Percentiles rank a stretch among this genome's conserved stretches.
These are phyloP conservation scores for Gymnodraco acuticeps DNA, from an alignment of 2,797 vertebrate genomes.

Conservation along the genomic window DNA sequence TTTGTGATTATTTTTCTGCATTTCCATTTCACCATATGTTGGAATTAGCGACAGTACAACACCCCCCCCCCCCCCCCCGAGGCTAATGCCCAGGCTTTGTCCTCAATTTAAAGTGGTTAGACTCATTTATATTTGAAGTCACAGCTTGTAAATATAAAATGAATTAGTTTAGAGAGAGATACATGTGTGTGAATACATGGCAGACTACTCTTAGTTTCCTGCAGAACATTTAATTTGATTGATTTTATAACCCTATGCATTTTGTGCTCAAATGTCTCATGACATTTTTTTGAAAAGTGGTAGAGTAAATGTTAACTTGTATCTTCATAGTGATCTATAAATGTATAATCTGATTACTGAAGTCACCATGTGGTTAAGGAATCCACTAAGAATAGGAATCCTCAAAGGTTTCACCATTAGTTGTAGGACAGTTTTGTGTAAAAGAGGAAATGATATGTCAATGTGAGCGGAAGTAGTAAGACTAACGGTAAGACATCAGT, in stretches of 20 bases:
- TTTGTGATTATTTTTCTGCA: conserved; percentile 55
- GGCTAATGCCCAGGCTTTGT: conserved; percentile 10
- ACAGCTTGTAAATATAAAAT: conserved; percentile 27
- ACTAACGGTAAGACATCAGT: conserved; percentile 57
- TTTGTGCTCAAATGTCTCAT: conserved; percentile 51
- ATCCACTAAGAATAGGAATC: conserved; percentile 44
- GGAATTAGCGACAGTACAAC: conserved; percentile 7
- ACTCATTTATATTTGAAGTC: conserved; percentile 30
- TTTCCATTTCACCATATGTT: conserved; percentile 33
- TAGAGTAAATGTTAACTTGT: conserved; percentile 52
- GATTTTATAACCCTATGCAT: conserved; percentile 70
- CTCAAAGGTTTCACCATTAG: conserved; percentile 57
- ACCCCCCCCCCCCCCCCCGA: too few relatives aligned
- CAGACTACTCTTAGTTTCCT: conserved; percentile 59
- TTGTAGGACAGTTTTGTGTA: conserved; percentile 54
- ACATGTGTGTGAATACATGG: conserved; percentile 43
- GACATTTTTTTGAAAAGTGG: conserved; percentile 51
- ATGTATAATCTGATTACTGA: conserved; percentile 65
- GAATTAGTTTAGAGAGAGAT: conserved; percentile 45
- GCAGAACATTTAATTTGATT: conserved; percentile 24
- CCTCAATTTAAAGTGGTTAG: conserved; percentile 10
- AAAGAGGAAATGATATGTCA: conserved; percentile 52
- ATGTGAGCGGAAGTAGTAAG: conserved; percentile 74
- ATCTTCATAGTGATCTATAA: conserved; percentile 62
- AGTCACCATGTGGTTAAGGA: conserved; percentile 41